Percentiles rank a stretch among this genome's conserved stretches.
Conservation (phyloP, 2,113 vertebrate genomes). For the Fulica atra region DNA sequence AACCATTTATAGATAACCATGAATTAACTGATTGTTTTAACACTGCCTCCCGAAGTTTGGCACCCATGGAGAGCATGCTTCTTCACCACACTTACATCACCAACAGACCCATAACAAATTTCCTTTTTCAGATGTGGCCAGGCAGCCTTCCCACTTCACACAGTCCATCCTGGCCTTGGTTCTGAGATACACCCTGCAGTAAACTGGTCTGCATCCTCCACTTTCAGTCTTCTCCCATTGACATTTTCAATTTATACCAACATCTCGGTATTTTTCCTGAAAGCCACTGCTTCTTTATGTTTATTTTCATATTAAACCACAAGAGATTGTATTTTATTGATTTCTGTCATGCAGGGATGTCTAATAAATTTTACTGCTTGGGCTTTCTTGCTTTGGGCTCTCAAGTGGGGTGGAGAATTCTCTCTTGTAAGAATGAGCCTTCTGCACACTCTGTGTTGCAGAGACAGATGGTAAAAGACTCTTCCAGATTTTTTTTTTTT, state of each 20-base stretch:
- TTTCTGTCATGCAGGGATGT: conserved; percentile 14
- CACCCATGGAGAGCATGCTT: neutral
- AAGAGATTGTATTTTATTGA: conserved; percentile 34
- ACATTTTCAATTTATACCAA: neutral
- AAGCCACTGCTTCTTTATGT: neutral
- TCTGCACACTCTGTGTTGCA: neutral
- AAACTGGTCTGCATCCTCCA: neutral
- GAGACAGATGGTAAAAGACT: neutral
- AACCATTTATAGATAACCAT: neutral
- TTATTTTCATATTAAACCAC: conserved; percentile 51
- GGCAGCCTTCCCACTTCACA: neutral
- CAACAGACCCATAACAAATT: neutral
- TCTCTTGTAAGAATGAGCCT: neutral
- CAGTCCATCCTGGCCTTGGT: neutral
- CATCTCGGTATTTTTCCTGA: neutral
- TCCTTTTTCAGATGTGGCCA: neutral
- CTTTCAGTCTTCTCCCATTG: neutral
- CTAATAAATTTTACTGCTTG: neutral
- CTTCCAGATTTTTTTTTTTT: neutral
- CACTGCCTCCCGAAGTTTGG: neutral
- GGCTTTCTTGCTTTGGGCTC: neutral
- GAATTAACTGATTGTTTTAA: neutral
- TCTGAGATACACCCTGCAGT: neutral
- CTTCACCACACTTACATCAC: neutral
- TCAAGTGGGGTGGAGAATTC: neutral